Conservation (phyloP, 2,888 invertebrate species). For the Aporophyla nigra region DNA sequence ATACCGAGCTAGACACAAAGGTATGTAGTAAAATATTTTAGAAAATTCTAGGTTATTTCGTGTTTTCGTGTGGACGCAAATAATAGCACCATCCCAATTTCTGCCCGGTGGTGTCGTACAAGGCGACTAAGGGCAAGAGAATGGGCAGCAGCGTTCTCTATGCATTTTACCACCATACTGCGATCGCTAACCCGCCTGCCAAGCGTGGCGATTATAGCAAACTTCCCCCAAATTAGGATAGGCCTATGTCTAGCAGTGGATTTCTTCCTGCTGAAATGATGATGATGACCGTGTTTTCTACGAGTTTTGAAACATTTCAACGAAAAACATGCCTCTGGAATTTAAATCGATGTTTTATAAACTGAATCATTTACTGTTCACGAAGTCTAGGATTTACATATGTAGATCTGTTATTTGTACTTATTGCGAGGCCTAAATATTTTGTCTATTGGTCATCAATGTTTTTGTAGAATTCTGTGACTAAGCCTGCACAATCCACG, state of each 20-base stretch:
- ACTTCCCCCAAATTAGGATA: too few relatives aligned
- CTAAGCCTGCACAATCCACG: not conserved
- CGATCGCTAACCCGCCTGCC: too few relatives aligned
- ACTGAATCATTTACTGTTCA: not conserved
- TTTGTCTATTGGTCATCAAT: conserved; percentile 31
- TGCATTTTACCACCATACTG: too few relatives aligned
- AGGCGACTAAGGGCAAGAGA: too few relatives aligned
- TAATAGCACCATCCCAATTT: too few relatives aligned
- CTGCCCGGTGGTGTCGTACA: too few relatives aligned
- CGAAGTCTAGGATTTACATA: conserved; percentile 1
- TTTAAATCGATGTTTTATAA: conserved; percentile 3
- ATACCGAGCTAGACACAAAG: conserved; percentile 18
- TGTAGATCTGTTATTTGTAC: conserved; percentile 1
- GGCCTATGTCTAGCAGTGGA: too few relatives aligned
- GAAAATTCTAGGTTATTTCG: conserved; percentile 14
- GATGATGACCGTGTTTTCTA: not conserved
- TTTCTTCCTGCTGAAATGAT: too few relatives aligned
- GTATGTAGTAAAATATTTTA: conserved; percentile 13
- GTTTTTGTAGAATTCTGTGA: conserved; percentile 19
- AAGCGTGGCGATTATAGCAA: too few relatives aligned
- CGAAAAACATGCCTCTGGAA: not conserved
- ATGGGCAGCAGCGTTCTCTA: too few relatives aligned
- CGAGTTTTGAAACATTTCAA: conserved; percentile 13
- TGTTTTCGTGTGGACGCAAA: not conserved
- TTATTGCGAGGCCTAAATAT: conserved; percentile 7